Evolutionary conservation across 2,797 vertebrate species (phyloP).

Genomic region (Gadopsis marmoratus): DNA sequence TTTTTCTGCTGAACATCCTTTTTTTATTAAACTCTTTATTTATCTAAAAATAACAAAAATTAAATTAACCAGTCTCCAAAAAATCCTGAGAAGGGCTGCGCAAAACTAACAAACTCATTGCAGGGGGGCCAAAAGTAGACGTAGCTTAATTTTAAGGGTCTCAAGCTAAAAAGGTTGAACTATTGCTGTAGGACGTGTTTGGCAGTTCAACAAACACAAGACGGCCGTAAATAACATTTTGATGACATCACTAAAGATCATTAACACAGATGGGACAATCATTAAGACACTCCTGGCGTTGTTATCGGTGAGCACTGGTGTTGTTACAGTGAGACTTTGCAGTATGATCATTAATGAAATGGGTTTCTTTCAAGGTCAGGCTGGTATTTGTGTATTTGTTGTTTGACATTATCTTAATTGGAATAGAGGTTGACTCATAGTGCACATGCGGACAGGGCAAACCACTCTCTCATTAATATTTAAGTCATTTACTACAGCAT

Average conservation of each 20-base stretch:
- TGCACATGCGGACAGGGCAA: neutral
- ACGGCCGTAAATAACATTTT: neutral
- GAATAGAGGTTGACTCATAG: neutral
- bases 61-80: neutral
- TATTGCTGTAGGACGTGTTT: neutral
- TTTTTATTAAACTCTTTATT: too few relatives aligned
- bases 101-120: neutral
- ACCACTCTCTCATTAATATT: neutral
- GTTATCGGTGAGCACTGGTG: neutral
- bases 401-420: slow-evolving; percentile 25
- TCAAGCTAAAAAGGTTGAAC: neutral
- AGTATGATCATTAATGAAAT: slow-evolving; percentile 9
- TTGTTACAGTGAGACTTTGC: neutral
- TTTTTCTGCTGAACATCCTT: too few relatives aligned
- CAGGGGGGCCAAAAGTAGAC: neutral
- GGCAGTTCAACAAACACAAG: neutral
- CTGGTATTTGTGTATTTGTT: slow-evolving; percentile 4
- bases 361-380: slow-evolving; percentile 23
- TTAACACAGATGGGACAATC: neutral
- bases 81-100: too few relatives aligned
- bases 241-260: neutral
- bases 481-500: neutral
- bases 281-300: neutral
- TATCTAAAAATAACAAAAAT: neutral
- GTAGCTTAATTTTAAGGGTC: neutral